A percentile compares a stretch with the other conserved stretches of the same genome.
phyloP scores from a whole-genome alignment of 1,140 invertebrate species.

The Drosophila elegans region DNA sequence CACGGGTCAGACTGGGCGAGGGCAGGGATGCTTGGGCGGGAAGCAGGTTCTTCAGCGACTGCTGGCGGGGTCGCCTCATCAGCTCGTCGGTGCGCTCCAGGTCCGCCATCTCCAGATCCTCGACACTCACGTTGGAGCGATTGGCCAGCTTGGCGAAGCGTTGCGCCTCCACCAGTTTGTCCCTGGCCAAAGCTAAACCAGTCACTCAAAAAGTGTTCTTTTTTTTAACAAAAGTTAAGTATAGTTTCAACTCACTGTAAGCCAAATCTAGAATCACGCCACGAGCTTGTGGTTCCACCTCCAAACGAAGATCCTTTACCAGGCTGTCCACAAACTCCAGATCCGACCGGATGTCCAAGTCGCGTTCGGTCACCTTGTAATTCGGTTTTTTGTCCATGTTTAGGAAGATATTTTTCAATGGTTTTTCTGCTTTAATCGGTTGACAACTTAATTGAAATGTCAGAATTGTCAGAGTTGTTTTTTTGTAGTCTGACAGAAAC shows the following conservation, averaged over 20 bases:
- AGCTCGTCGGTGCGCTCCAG: slow-evolving; percentile 3
- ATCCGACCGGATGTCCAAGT: slow-evolving; percentile 2
- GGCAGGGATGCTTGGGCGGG: background rate
- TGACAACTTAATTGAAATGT: background rate
- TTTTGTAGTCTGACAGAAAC: no score
- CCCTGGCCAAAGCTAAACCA: slow-evolving; percentile 12
- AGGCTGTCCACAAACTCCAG: background rate
- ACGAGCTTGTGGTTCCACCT: background rate
- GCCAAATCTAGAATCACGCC: slow-evolving; percentile 13
- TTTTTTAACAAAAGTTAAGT: no score
- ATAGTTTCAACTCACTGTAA: slow-evolving; percentile 9
- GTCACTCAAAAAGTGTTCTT: background rate
- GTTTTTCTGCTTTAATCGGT: background rate
- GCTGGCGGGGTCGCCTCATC: background rate
- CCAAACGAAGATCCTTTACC: background rate
- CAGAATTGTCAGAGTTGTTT: background rate
- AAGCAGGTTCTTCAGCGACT: background rate
- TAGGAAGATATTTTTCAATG: background rate
- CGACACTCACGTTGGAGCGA: slow-evolving; percentile 6
- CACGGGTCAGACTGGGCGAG: background rate
- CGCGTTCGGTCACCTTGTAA: background rate
- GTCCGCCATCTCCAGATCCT: slow-evolving; percentile 7
- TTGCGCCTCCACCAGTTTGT: slow-evolving; percentile 9
- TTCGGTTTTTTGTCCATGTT: background rate
- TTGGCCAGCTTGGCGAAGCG: slow-evolving; percentile 9